Evolutionary conservation across 2,113 vertebrate genomes (phyloP).

Genomic region (Lutjanus erythropterus): DNA sequence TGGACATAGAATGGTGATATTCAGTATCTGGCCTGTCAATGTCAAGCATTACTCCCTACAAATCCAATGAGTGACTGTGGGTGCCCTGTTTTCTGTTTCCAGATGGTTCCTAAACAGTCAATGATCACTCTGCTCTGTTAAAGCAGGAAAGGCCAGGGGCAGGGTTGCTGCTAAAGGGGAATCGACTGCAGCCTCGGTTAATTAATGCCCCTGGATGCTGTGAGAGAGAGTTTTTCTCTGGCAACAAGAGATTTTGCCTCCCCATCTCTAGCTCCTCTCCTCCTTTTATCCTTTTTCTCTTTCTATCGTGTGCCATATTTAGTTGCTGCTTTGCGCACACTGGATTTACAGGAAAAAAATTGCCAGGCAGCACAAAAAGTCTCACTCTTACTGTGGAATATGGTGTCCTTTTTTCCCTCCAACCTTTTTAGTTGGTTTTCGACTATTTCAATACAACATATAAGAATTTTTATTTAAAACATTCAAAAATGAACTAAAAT

Average conservation of each 20-base stretch:
- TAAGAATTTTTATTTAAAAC: no score
- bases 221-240: slow-evolving; percentile 15
- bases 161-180: slow-evolving; percentile 75
- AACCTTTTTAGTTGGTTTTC: background rate
- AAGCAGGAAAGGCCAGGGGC: slow-evolving; percentile 82
- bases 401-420: background rate
- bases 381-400: background rate
- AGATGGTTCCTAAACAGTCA: slow-evolving; percentile 69
- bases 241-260: slow-evolving; percentile 5
- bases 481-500: no score
- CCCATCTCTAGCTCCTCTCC: background rate
- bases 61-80: slow-evolving; percentile 60
- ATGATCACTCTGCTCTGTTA: slow-evolving; percentile 73
- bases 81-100: slow-evolving; percentile 70
- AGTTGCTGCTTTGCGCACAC: no score
- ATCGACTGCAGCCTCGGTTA: slow-evolving; percentile 81
- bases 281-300: background rate
- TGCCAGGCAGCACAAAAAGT: background rate
- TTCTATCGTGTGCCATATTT: no score
- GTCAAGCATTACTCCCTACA: slow-evolving; percentile 34
- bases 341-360: no score
- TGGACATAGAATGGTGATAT: background rate
- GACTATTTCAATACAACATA: no score
- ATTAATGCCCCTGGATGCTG: slow-evolving; percentile 76
- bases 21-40: slow-evolving; percentile 31